Conservation (phyloP, 2,888 invertebrate genomes). For the Polia nebulosa region DNA sequence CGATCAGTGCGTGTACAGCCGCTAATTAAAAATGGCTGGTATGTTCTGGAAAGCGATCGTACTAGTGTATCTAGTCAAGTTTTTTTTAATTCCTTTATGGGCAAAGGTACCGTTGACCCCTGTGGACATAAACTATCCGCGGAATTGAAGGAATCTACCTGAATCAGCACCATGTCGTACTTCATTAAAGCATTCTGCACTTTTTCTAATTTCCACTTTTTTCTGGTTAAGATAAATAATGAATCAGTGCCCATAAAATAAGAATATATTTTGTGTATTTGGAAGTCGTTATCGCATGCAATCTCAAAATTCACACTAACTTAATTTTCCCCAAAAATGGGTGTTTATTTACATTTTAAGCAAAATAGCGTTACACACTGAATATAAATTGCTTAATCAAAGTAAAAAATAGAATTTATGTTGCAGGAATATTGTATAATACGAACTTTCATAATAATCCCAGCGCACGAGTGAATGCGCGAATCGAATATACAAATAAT, state of each 20-base stretch:
- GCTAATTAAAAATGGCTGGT: constrained; percentile 68
- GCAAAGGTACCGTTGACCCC: constrained; percentile 59
- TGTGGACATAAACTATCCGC: constrained; percentile 44
- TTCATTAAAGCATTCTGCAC: constrained; percentile 51
- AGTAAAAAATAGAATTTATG: constrained; percentile 41
- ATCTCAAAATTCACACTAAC: constrained; percentile 40
- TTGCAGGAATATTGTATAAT: constrained; percentile 45
- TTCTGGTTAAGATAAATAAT: constrained; percentile 14
- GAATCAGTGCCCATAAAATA: neutral
- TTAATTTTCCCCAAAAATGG: constrained; percentile 29
- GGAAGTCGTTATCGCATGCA: constrained; percentile 24
- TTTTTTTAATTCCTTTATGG: constrained; percentile 54
- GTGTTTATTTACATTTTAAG: constrained; percentile 46
- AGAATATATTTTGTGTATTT: constrained; percentile 13
- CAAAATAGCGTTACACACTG: constrained; percentile 40
- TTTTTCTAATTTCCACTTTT: constrained; percentile 36
- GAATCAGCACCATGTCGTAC: constrained; percentile 35
- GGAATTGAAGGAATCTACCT: constrained; percentile 56
- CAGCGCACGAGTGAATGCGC: constrained; percentile 37
- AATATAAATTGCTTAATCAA: constrained; percentile 60
- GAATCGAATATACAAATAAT: constrained; percentile 53
- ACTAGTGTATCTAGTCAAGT: constrained; percentile 57
- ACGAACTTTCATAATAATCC: constrained; percentile 42
- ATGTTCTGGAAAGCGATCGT: constrained; percentile 56
- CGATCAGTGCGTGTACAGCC: constrained; percentile 54